phyloP scores from a whole-genome alignment of 2,113 vertebrate genomes.

The Sylvilagus bachmani region DNA sequence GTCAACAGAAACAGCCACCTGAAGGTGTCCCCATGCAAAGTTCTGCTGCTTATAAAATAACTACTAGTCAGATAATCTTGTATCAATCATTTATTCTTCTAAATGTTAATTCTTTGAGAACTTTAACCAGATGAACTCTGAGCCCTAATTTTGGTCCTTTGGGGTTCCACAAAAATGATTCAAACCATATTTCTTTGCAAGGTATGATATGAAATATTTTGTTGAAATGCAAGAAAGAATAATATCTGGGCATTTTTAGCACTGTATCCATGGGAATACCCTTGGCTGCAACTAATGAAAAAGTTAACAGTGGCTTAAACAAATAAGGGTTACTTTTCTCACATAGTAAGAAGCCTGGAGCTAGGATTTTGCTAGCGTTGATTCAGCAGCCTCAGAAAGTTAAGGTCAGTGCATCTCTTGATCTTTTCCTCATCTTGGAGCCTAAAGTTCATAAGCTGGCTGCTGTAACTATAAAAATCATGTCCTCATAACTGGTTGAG shows the following conservation, averaged over 20 bases:
- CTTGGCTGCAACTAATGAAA: not conserved
- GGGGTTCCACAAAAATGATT: conserved; percentile 34
- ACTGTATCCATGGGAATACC: not conserved
- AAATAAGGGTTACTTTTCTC: conserved; percentile 6
- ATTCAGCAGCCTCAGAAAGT: not conserved
- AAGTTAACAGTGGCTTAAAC: conserved; percentile 18
- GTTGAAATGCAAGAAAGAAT: conserved; percentile 1
- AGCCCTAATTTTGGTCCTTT: conserved; percentile 35
- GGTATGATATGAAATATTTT: conserved; percentile 19
- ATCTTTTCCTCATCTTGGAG: not conserved
- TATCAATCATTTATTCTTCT: not conserved
- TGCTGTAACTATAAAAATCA: not conserved
- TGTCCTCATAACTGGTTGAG: not conserved
- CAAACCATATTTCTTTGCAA: not conserved
- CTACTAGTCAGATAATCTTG: not conserved
- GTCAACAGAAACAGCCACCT: conserved; percentile 38
- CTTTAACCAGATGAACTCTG: conserved; percentile 16
- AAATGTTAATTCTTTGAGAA: not conserved
- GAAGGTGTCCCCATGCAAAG: not conserved
- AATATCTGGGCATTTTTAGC: conserved; percentile 5
- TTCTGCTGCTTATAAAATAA: conserved; percentile 3
- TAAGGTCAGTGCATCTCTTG: not conserved
- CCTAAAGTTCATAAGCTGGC: not conserved
- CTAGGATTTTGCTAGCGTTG: not conserved
- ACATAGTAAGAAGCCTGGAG: not conserved